Percentiles rank a stretch among this genome's conserved stretches.
phyloP scores from a whole-genome alignment of 2,113 vertebrate species.

The Pampusana beccarii region DNA sequence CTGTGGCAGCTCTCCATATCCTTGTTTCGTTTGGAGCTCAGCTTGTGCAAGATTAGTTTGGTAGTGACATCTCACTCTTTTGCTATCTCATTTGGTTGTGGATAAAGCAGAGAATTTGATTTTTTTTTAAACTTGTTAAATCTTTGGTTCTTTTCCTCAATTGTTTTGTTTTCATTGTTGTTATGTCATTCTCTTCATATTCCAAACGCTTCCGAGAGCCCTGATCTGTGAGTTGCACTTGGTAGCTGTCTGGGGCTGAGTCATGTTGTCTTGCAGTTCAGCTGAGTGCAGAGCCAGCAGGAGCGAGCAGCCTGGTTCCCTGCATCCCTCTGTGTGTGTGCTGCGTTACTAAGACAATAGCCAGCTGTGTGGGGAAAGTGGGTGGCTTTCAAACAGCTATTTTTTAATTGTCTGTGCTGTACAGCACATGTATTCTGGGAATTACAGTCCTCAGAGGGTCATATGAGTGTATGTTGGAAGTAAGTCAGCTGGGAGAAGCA shows the following conservation, averaged over 20 bases:
- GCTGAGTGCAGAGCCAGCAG: slow-evolving; percentile 1
- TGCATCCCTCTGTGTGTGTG: not conserved
- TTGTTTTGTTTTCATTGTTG: slow-evolving; percentile 10
- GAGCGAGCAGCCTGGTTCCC: not conserved
- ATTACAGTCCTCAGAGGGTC: not conserved
- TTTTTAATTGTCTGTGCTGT: not conserved
- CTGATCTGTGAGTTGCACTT: not conserved
- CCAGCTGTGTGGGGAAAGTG: not conserved
- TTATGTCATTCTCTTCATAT: slow-evolving; percentile 7
- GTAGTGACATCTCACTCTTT: not conserved
- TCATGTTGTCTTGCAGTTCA: slow-evolving; percentile 45
- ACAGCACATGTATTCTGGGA: not conserved
- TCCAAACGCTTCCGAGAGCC: not conserved
- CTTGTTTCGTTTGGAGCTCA: not conserved
- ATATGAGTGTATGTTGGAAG: not conserved
- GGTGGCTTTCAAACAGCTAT: not conserved
- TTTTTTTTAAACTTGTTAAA: not conserved
- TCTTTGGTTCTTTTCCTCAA: not conserved
- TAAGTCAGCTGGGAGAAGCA: not conserved
- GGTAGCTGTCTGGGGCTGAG: slow-evolving; percentile 40
- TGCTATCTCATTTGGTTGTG: not conserved
- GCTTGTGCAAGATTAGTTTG: accelerated
- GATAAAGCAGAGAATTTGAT: not conserved
- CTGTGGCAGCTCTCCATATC: not conserved
- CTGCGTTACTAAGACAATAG: not conserved